phyloP scores from a whole-genome alignment of 2,113 vertebrate genomes.

The Sciurus niger region DNA sequence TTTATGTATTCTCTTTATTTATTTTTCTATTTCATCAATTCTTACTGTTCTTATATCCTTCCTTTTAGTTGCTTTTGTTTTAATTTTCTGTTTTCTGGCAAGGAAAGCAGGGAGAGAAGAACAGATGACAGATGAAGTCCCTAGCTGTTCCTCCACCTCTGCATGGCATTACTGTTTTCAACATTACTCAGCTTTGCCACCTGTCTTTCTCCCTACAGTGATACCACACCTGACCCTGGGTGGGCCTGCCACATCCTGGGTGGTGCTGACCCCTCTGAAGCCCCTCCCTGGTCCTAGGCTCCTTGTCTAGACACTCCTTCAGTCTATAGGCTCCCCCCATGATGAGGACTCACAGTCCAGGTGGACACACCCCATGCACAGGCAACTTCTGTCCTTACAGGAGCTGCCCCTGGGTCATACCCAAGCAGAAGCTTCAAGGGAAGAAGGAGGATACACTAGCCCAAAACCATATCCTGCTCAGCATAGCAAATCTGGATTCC shows the following conservation, averaged over 20 bases:
- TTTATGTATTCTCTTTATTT: neutral
- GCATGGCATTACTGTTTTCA: conserved; percentile 88
- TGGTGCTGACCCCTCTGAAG: neutral
- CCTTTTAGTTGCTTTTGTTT: neutral
- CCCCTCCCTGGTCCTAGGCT: neutral
- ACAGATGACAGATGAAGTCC: no score
- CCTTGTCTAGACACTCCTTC: neutral
- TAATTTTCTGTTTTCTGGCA: neutral
- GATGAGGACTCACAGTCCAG: no score
- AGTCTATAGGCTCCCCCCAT: neutral
- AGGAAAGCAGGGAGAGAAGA: neutral
- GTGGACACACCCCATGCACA: conserved; percentile 64
- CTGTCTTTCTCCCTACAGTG: neutral
- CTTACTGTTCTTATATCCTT: neutral
- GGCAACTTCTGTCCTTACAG: conserved; percentile 90
- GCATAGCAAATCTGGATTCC: conserved; percentile 87
- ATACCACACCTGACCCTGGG: neutral
- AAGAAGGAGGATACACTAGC: conserved; percentile 84
- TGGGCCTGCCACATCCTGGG: neutral
- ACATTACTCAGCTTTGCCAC: neutral
- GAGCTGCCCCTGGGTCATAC: conserved; percentile 62
- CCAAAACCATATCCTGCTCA: conserved; percentile 88
- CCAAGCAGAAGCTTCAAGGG: conserved; percentile 89
- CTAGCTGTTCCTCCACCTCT: neutral
- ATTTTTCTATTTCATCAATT: neutral